Evolutionary conservation across 1,140 invertebrate species (phyloP).

Genomic region (Theocolax elegans): DNA sequence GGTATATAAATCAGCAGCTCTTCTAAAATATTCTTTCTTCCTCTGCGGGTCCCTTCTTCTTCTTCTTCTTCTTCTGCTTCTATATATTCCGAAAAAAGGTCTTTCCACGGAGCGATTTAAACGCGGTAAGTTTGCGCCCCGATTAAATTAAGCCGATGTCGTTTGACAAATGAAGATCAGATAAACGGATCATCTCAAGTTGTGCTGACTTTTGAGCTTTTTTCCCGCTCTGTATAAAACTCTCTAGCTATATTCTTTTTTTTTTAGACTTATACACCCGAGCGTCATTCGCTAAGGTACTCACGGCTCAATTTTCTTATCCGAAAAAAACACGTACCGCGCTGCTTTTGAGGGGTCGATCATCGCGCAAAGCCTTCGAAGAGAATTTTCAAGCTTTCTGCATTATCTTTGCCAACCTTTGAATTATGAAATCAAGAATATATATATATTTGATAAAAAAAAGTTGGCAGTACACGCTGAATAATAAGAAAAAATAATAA

Average conservation of each 20-base stretch:
- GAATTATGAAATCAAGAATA: no score
- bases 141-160: constrained; percentile 53
- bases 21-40: constrained; percentile 36
- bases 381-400: no score
- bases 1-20: constrained; percentile 39
- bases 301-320: constrained; percentile 53
- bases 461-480: no score
- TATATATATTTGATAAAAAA: no score
- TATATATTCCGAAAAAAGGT: constrained; percentile 1
- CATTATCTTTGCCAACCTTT: no score
- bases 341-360: neutral
- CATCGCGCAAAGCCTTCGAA: neutral
- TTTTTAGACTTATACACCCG: neutral
- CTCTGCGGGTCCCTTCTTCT: neutral
- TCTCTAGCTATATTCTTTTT: neutral
- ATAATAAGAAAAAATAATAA: no score
- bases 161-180: constrained; percentile 61
- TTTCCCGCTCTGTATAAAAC: constrained; percentile 34
- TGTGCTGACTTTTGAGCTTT: constrained; percentile 54
- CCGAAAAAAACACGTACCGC: constrained; percentile 23
- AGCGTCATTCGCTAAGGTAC: neutral
- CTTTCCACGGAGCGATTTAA: neutral
- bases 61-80: no score
- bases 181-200: constrained; percentile 56
- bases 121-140: constrained; percentile 16